phyloP scores from a whole-genome alignment of 1,140 invertebrate genomes.

The Kradibia gibbosae region DNA sequence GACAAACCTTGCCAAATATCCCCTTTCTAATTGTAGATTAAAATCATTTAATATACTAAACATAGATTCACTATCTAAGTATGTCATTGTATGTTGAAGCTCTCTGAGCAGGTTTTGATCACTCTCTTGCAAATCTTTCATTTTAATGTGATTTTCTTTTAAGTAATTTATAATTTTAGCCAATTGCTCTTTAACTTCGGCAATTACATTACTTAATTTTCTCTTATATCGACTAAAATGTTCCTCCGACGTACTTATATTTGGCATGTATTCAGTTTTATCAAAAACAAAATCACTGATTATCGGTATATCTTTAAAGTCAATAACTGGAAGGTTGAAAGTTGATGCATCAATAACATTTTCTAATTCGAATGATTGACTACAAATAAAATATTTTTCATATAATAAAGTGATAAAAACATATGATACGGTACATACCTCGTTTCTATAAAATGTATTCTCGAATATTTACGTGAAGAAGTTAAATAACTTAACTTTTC shows the following conservation, averaged over 20 bases:
- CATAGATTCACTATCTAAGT: slow-evolving; percentile 61
- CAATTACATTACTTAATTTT: slow-evolving; percentile 56
- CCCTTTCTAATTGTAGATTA: slow-evolving; percentile 26
- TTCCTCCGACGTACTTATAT: not conserved
- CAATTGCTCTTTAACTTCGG: slow-evolving; percentile 63
- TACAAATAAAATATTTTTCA: slow-evolving; percentile 50
- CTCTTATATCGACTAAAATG: not conserved
- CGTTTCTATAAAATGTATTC: slow-evolving; percentile 64
- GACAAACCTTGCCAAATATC: slow-evolving; percentile 12
- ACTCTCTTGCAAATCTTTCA: slow-evolving; percentile 61
- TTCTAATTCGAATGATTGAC: slow-evolving; percentile 65
- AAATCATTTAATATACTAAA: slow-evolving; percentile 58
- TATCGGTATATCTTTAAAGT: slow-evolving; percentile 52
- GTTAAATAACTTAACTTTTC: slow-evolving; percentile 66
- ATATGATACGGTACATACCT: slow-evolving; percentile 56
- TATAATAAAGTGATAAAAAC: not conserved
- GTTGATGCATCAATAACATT: slow-evolving; percentile 49
- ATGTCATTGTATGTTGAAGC: slow-evolving; percentile 59
- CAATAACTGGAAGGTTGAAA: slow-evolving; percentile 33
- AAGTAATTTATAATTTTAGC: slow-evolving; percentile 63
- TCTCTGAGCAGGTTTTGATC: slow-evolving; percentile 65
- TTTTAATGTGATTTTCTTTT: slow-evolving; percentile 64
- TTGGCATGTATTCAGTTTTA: slow-evolving; percentile 7
- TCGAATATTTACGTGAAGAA: slow-evolving; percentile 58
- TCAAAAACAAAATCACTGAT: slow-evolving; percentile 59